Evolutionary conservation across 2,113 vertebrate species (phyloP).

Genomic region (Aspiorhynchus laticeps): DNA sequence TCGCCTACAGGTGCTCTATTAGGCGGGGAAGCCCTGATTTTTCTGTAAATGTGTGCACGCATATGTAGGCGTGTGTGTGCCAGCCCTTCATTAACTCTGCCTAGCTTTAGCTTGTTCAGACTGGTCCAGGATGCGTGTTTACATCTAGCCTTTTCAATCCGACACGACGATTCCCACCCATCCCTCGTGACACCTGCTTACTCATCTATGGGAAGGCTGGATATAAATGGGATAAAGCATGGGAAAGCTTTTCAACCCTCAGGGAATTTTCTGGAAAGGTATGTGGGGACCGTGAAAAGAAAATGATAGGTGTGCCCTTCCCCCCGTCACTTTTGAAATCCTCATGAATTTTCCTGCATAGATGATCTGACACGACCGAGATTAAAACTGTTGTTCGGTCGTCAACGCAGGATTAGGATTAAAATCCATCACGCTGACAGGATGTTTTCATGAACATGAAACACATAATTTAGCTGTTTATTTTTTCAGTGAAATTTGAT

Average conservation of each 20-base stretch:
- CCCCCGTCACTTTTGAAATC: conserved; percentile 9
- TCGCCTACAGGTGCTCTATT: neutral
- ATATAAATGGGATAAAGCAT: conserved; percentile 52
- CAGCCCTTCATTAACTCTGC: conserved; percentile 59
- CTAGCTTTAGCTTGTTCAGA: conserved; percentile 70
- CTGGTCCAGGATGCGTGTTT: conserved; percentile 74
- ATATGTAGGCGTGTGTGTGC: conserved; percentile 53
- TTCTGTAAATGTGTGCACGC: conserved; percentile 36
- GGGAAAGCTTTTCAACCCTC: conserved; percentile 62
- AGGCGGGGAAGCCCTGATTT: conserved; percentile 29
- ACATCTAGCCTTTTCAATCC: conserved; percentile 71
- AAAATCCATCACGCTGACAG: conserved; percentile 17
- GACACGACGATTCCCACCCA: conserved; percentile 68
- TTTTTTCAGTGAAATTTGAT: neutral
- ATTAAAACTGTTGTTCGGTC: neutral
- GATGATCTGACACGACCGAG: conserved; percentile 8
- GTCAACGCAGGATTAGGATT: neutral
- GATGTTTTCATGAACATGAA: conserved; percentile 1
- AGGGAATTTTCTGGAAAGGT: conserved; percentile 43
- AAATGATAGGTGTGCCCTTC: neutral
- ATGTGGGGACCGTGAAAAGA: conserved; percentile 30
- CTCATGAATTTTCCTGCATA: neutral
- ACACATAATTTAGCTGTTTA: neutral
- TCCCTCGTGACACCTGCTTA: conserved; percentile 58
- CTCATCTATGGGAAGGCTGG: conserved; percentile 56